Evolutionary conservation across 2,888 invertebrate genomes (phyloP).

Genomic region (Panzeria rudis): DNA sequence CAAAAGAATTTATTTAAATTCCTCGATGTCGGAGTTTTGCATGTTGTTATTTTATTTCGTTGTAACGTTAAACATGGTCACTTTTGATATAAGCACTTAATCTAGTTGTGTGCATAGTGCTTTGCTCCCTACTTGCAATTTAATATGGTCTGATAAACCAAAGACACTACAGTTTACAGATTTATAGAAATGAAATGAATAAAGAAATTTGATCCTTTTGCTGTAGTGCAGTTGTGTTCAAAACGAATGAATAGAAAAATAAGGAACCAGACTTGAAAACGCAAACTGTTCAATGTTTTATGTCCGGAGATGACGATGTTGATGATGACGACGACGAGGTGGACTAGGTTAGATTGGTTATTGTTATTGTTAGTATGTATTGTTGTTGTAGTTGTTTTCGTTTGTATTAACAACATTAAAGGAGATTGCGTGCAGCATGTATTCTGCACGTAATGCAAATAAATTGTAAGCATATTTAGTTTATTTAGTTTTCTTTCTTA

Average conservation of each 20-base stretch:
- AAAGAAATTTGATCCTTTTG: slow-evolving; percentile 69
- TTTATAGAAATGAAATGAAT: slow-evolving; percentile 21
- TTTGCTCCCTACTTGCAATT: slow-evolving; percentile 12
- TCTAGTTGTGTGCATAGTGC: slow-evolving; percentile 64
- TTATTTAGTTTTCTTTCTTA: slow-evolving; percentile 54
- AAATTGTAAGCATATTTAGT: slow-evolving; percentile 73
- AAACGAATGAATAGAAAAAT: not conserved
- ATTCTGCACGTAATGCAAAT: slow-evolving; percentile 75
- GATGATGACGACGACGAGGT: slow-evolving; percentile 33
- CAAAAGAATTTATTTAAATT: slow-evolving; percentile 1
- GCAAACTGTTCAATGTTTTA: slow-evolving; percentile 60
- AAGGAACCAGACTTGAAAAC: slow-evolving; percentile 53
- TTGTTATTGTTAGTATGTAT: slow-evolving; percentile 21
- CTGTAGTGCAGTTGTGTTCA: slow-evolving; percentile 21
- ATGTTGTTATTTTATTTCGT: slow-evolving; percentile 70
- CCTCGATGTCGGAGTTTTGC: slow-evolving; percentile 6
- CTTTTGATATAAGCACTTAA: slow-evolving; percentile 75
- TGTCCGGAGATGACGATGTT: slow-evolving; percentile 47
- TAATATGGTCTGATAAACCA: not conserved
- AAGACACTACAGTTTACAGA: not conserved
- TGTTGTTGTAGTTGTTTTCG: slow-evolving; percentile 23
- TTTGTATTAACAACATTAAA: slow-evolving; percentile 49
- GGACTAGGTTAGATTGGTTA: slow-evolving; percentile 18
- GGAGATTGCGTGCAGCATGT: slow-evolving; percentile 74
- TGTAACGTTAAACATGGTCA: slow-evolving; percentile 73